Percentiles rank a stretch among this genome's conserved stretches.
These are phyloP conservation scores for Lerema accius DNA, from an alignment of 1,140 invertebrate genomes.

Conservation along the genomic window DNA sequence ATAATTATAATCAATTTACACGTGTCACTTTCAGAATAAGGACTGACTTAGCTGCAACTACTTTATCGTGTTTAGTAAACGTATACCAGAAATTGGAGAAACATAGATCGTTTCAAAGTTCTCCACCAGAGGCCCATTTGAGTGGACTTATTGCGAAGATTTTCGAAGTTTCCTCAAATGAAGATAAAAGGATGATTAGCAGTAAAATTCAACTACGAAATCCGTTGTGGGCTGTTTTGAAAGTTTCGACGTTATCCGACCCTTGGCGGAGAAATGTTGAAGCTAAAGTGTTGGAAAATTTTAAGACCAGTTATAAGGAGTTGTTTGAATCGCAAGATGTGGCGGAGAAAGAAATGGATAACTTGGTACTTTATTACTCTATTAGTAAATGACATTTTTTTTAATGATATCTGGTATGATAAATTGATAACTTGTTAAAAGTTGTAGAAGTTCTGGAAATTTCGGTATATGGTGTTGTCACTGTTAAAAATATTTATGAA, in stretches of 20 bases:
- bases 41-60: slow-evolving; percentile 33
- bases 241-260: slow-evolving; percentile 50
- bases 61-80: slow-evolving; percentile 46
- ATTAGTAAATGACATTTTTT: too few species aligned
- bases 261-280: slow-evolving; percentile 40
- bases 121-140: slow-evolving; percentile 58
- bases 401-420: too few species aligned
- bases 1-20: too few species aligned
- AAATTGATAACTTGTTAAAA: too few species aligned
- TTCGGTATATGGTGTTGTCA: too few species aligned
- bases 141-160: slow-evolving; percentile 47
- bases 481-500: too few species aligned
- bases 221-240: slow-evolving; percentile 46
- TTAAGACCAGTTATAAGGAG: slow-evolving; percentile 34
- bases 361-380: too few species aligned
- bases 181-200: slow-evolving; percentile 52
- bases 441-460: too few species aligned
- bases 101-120: slow-evolving; percentile 40
- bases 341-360: slow-evolving; percentile 32
- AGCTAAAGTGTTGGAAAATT: slow-evolving; percentile 42
- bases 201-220: slow-evolving; percentile 45
- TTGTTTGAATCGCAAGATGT: slow-evolving; percentile 4
- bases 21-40: slow-evolving; percentile 33
- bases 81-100: slow-evolving; percentile 53
- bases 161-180: slow-evolving; percentile 46